phyloP scores from a whole-genome alignment of 1,140 invertebrate species.

The Drosophila triauraria region DNA sequence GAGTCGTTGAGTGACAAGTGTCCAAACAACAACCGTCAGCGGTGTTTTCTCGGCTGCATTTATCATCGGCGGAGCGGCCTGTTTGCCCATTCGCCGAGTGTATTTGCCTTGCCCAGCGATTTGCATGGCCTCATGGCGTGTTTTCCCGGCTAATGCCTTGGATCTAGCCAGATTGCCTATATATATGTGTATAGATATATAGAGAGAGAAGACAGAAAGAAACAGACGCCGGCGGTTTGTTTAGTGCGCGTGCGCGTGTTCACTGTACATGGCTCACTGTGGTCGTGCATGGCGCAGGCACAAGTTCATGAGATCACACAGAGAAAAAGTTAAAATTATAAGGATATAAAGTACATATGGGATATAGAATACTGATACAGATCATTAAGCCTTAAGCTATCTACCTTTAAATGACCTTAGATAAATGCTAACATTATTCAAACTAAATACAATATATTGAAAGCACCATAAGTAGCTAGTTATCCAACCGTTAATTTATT shows the following conservation, averaged over 20 bases:
- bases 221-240: slow-evolving; percentile 67
- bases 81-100: slow-evolving; percentile 66
- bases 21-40: slow-evolving; percentile 71
- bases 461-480: no score
- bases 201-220: not conserved
- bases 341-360: not conserved
- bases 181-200: not conserved
- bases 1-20: slow-evolving; percentile 76
- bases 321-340: not conserved
- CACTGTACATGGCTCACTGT: slow-evolving; percentile 57
- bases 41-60: slow-evolving; percentile 64
- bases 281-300: slow-evolving; percentile 41
- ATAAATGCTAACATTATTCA: not conserved
- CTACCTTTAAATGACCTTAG: not conserved
- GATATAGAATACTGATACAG: no score
- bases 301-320: slow-evolving; percentile 30
- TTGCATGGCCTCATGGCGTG: slow-evolving; percentile 62
- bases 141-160: slow-evolving; percentile 59
- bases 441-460: no score
- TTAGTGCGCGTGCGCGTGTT: slow-evolving; percentile 79
- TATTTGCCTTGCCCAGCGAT: slow-evolving; percentile 55
- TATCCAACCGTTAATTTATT: no score
- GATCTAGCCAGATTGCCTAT: slow-evolving; percentile 22
- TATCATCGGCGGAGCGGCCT: slow-evolving; percentile 58
- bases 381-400: not conserved